These are phyloP conservation scores for Cromileptes altivelis DNA, from an alignment of 2,113 vertebrate genomes.

Conservation along the genomic window DNA sequence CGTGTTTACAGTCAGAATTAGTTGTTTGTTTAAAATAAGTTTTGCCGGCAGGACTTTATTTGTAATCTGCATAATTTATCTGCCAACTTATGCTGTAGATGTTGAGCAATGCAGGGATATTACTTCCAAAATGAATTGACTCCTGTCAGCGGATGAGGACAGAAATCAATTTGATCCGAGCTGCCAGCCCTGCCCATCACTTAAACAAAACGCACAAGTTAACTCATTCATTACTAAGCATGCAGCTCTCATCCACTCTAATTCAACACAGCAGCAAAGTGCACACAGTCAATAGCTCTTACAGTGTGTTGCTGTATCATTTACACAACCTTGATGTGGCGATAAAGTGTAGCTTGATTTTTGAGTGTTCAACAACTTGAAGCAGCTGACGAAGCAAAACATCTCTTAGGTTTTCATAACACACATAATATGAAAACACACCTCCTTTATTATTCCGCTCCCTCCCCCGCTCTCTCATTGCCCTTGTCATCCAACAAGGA, in stretches of 20 bases:
- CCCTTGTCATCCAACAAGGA: constrained; percentile 78
- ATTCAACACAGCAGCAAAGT: constrained; percentile 28
- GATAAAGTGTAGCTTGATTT: constrained; percentile 34
- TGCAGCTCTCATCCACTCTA: neutral
- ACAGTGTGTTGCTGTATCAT: constrained; percentile 9
- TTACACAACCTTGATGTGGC: constrained; percentile 21
- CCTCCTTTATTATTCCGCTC: neutral
- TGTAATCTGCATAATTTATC: constrained; percentile 81
- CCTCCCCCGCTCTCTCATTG: constrained; percentile 20
- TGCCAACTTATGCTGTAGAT: constrained; percentile 54
- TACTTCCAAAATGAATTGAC: constrained; percentile 36
- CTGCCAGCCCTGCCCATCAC: constrained; percentile 38
- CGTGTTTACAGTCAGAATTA: constrained; percentile 81
- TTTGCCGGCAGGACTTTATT: constrained; percentile 79
- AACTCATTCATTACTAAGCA: constrained; percentile 25
- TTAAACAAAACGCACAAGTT: constrained; percentile 31
- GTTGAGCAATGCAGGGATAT: constrained; percentile 37
- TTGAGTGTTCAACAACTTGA: constrained; percentile 11
- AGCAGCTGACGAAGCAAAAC: constrained; percentile 21
- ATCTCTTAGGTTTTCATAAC: neutral
- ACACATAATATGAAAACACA: constrained; percentile 1
- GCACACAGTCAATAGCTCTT: constrained; percentile 29
- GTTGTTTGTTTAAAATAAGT: constrained; percentile 83
- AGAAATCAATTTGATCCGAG: constrained; percentile 29
- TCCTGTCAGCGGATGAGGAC: constrained; percentile 30